Percentiles rank a stretch among this genome's conserved stretches.
These are phyloP conservation scores for Eumacrocentrus americanus DNA, from an alignment of 2,888 invertebrate genomes.

Conservation along the genomic window DNA sequence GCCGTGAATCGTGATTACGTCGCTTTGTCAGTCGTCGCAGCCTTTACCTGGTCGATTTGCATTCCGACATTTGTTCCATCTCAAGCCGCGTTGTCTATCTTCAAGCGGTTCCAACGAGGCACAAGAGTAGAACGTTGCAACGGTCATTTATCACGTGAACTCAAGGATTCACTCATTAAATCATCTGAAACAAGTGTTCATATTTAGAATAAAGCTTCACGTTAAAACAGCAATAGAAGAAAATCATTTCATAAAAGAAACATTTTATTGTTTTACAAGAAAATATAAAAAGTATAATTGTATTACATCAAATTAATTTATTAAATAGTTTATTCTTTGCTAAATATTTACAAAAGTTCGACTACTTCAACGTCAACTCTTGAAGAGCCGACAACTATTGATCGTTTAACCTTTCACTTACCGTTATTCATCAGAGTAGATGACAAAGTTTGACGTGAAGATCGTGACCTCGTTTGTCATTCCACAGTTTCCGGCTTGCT, in stretches of 20 bases:
- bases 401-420: neutral
- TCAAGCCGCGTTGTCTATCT: conserved; percentile 44
- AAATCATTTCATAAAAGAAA: no score
- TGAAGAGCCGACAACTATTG: neutral
- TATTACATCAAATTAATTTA: neutral
- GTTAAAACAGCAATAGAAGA: no score
- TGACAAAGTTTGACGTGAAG: neutral
- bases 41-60: conserved; percentile 45
- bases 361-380: neutral
- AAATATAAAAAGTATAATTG: no score
- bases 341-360: neutral
- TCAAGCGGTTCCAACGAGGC: conserved; percentile 38
- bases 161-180: neutral
- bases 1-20: conserved; percentile 57
- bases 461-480: neutral
- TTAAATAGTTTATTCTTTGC: neutral
- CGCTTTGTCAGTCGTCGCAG: conserved; percentile 53
- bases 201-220: no score
- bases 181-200: no score
- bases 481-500: no score
- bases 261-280: no score
- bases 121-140: conserved; percentile 16
- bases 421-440: neutral
- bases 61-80: conserved; percentile 51
- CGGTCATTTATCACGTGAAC: conserved; percentile 21